Evolutionary conservation across 2,888 invertebrate species (phyloP).

Genomic region (Lymantria monacha): DNA sequence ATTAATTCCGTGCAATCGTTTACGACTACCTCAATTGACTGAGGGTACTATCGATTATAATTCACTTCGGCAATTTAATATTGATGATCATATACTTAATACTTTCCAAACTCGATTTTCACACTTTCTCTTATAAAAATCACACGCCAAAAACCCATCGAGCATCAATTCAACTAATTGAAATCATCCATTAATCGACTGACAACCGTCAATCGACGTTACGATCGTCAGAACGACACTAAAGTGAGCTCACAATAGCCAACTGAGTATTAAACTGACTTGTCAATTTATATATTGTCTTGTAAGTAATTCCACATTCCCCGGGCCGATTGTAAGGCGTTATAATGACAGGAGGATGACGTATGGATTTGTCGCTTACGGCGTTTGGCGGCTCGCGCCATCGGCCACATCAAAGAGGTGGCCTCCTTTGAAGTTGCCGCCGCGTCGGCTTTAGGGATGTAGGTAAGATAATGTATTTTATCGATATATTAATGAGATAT

Average conservation of each 20-base stretch:
- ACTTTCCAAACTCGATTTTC: constrained; percentile 1
- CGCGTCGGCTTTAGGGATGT: constrained; percentile 65
- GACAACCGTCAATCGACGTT: constrained; percentile 24
- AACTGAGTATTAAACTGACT: constrained; percentile 72
- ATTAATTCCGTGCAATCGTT: neutral
- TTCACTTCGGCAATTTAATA: neutral
- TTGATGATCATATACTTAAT: neutral
- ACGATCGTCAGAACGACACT: constrained; percentile 20
- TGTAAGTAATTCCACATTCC: constrained; percentile 80
- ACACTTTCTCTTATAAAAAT: constrained; percentile 7
- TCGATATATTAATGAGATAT: constrained; percentile 36
- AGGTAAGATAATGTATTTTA: constrained; percentile 36
- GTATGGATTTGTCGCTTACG: constrained; percentile 82
- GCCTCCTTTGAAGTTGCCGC: constrained; percentile 80
- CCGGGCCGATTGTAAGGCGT: constrained; percentile 76
- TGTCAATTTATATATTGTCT: constrained; percentile 82
- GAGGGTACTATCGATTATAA: neutral
- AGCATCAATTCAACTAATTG: constrained; percentile 29
- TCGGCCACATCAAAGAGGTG: constrained; percentile 82
- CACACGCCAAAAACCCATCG: constrained; percentile 4
- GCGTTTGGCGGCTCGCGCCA: constrained; percentile 80
- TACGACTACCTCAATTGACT: neutral
- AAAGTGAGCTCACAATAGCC: constrained; percentile 24
- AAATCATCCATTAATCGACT: constrained; percentile 19
- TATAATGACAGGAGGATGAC: constrained; percentile 82